These are phyloP conservation scores for Pyrrhia umbra DNA, from an alignment of 2,888 invertebrate genomes.

Conservation along the genomic window DNA sequence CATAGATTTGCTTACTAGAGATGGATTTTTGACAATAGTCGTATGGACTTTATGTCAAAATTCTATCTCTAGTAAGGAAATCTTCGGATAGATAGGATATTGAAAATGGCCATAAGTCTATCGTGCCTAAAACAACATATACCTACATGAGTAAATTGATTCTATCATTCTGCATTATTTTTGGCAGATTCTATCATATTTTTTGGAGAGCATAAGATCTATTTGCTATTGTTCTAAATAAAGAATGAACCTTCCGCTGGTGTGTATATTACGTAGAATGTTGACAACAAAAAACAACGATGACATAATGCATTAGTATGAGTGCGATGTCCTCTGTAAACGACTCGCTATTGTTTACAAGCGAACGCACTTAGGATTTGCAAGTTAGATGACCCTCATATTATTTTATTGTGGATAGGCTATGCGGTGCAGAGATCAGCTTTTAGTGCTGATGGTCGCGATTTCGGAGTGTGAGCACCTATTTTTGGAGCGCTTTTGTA, in stretches of 20 bases:
- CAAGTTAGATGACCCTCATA: constrained; percentile 30
- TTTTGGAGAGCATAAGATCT: background rate
- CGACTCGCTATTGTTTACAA: constrained; percentile 55
- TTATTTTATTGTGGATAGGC: background rate
- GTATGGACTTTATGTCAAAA: too few species aligned
- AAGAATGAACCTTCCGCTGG: constrained; percentile 20
- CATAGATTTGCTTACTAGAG: too few species aligned
- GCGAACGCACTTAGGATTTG: constrained; percentile 23
- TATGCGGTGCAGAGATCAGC: background rate
- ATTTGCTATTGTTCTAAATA: background rate
- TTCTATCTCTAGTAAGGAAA: too few species aligned
- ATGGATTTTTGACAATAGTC: too few species aligned
- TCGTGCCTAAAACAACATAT: too few species aligned
- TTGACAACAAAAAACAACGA: constrained; percentile 36
- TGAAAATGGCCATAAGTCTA: too few species aligned
- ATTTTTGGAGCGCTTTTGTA: background rate
- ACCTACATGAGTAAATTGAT: too few species aligned
- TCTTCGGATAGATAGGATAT: too few species aligned
- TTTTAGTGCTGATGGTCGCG: background rate
- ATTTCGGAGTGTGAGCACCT: background rate
- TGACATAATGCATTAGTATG: constrained; percentile 58
- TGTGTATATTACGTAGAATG: background rate
- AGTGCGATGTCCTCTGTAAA: constrained; percentile 60
- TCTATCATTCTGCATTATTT: background rate
- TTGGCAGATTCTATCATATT: background rate